Evolutionary conservation across 2,888 invertebrate species (phyloP), one percentile per base, ranked within the genome.

Genomic region (Pegoplata infirma): DNA sequence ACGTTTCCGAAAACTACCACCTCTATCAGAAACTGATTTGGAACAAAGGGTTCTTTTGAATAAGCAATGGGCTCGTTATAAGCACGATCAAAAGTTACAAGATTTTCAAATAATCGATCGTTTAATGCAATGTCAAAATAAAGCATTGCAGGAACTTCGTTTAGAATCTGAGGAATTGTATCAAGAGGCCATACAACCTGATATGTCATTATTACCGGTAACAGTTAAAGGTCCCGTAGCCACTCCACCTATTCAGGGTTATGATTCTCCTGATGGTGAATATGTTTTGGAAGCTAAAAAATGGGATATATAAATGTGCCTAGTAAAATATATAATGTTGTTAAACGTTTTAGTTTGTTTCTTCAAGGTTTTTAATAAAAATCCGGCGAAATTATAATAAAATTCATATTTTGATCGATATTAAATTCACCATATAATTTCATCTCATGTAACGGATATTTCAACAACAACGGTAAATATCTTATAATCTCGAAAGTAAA

Each of bases 261-360:
- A 97, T 87, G 91, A 92, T 0, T 92, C 93, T 53, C 96, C 96
- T 0, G 98, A 99, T 90, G 99, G 99, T 44, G 97, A 98, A 84
- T 98, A 97, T 86, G 88, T 93, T 19, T 95, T 98, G 87, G 90
- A 94, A 28, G 93, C 96, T 0, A 95, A 92, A 88, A 95, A 94
- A 85, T 96, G 95, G 95, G 92, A 93, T 77, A 46, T 66, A 12
- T n/a, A 23, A 46, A 36, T 40, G n/a, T 4, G 1, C 36, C 1
- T 40, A n/a, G 2, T n/a, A n/a, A n/a, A 40, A n/a, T 40, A 10
- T 10, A 32, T 2, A 1, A 32, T 32, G 36, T 40, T 5, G 10
- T 5, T 32, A 40, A n/a, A n/a, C 12, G n/a, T 12, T 40, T 40
- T n/a, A 36, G 12, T 1, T 3, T 36, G 12, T 32, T 32, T 32